phyloP scores from a whole-genome alignment of 1,140 invertebrate genomes.

The Aphaenogaster rudis region DNA sequence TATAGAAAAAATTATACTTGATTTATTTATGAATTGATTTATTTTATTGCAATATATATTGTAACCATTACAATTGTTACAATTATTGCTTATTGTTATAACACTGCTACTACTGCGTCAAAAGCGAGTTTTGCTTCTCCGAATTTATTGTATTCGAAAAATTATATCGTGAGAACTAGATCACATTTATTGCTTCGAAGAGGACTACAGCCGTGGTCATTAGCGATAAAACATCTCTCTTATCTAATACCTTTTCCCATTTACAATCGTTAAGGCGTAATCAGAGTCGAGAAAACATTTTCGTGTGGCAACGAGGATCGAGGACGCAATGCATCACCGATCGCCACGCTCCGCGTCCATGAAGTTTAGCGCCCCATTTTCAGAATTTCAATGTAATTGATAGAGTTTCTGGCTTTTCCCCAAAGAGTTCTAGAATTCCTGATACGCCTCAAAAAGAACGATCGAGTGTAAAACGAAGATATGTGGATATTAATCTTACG shows the following conservation, averaged over 20 bases:
- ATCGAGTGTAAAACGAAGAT: not conserved
- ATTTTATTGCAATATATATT: not conserved
- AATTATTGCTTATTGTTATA: not conserved
- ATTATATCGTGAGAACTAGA: not conserved
- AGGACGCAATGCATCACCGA: conserved; percentile 32
- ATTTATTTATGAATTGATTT: not conserved
- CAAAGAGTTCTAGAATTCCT: not conserved
- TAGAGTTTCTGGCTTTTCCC: not conserved
- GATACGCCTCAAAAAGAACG: not conserved
- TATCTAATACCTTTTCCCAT: conserved; percentile 33
- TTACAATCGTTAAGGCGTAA: conserved; percentile 39
- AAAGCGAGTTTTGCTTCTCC: not conserved
- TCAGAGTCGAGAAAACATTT: conserved; percentile 39
- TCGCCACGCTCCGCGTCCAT: not conserved
- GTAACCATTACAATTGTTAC: not conserved
- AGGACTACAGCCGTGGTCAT: not conserved
- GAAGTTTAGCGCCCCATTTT: not conserved
- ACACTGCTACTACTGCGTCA: not conserved
- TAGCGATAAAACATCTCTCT: conserved; percentile 21
- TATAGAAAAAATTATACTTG: not conserved
- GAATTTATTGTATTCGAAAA: not conserved
- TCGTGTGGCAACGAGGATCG: not conserved
- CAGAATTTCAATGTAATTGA: conserved; percentile 18
- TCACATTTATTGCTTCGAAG: not conserved
- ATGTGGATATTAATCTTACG: not conserved